phyloP scores from a whole-genome alignment of 2,888 invertebrate genomes.

The Sphaerophoria taeniata region DNA sequence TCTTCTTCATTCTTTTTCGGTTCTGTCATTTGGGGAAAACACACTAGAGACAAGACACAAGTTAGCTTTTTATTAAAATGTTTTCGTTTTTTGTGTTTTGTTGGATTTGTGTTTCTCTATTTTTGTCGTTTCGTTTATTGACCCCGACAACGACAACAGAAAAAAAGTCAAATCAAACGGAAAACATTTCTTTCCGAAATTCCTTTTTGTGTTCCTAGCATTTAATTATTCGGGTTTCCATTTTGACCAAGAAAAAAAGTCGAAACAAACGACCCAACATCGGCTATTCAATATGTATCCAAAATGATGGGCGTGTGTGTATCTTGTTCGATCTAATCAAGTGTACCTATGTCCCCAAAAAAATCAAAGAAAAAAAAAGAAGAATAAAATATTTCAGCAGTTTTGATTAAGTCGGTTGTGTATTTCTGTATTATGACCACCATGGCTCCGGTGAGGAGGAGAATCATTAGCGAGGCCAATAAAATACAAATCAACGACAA shows the following conservation, averaged over 20 bases:
- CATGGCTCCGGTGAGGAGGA: constrained; percentile 72
- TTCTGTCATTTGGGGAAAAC: constrained; percentile 66
- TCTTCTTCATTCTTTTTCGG: constrained; percentile 11
- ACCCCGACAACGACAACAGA: constrained; percentile 47
- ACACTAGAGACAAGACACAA: constrained; percentile 39
- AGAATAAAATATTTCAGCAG: constrained; percentile 59
- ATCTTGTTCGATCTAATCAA: constrained; percentile 65
- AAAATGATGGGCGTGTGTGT: constrained; percentile 37
- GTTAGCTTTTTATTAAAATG: constrained; percentile 65
- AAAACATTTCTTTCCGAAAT: constrained; percentile 38
- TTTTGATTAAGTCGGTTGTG: constrained; percentile 72
- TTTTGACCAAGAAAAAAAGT: constrained; percentile 23
- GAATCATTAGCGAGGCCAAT: constrained; percentile 74
- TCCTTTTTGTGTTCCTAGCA: constrained; percentile 70
- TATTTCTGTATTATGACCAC: constrained; percentile 73
- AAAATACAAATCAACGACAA: constrained; percentile 75
- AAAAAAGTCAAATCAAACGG: constrained; percentile 20
- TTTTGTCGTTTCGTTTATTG: constrained; percentile 73
- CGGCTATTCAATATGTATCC: constrained; percentile 26
- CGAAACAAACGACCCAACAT: constrained; percentile 7
- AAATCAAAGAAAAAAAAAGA: constrained; percentile 10
- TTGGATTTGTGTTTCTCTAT: constrained; percentile 29
- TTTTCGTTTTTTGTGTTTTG: constrained; percentile 41
- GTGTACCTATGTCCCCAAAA: constrained; percentile 55
- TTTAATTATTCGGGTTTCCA: constrained; percentile 73